phyloP scores from a whole-genome alignment of 2,113 vertebrate species.

The Ophthalmolycus amberensis region DNA sequence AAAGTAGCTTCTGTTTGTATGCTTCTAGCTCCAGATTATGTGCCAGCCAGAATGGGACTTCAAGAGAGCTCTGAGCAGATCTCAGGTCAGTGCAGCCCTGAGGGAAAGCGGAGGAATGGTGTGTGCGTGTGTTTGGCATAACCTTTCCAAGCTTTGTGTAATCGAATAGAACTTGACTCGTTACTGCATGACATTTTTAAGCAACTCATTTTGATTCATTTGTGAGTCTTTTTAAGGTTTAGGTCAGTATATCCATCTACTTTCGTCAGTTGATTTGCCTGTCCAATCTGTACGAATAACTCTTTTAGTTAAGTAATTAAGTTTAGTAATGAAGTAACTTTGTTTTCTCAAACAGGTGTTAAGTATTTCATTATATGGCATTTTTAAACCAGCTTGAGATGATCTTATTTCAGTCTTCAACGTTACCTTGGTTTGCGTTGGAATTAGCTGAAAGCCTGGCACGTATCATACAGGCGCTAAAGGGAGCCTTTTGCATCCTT shows the following conservation, averaged over 20 bases:
- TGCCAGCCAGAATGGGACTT: slow-evolving; percentile 69
- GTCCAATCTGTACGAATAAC: neutral
- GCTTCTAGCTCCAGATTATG: slow-evolving; percentile 61
- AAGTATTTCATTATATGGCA: neutral
- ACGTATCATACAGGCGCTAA: no score
- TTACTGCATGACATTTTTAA: neutral
- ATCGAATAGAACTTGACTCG: neutral
- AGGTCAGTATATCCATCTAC: neutral
- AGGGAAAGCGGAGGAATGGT: slow-evolving; percentile 8
- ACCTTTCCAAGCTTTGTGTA: neutral
- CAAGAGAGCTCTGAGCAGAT: slow-evolving; percentile 64
- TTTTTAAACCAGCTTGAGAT: neutral
- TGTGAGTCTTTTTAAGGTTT: neutral
- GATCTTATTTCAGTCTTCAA: neutral
- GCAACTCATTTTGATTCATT: neutral
- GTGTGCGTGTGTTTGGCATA: neutral
- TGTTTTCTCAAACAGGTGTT: neutral
- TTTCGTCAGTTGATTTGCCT: neutral
- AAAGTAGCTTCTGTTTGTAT: slow-evolving; percentile 45
- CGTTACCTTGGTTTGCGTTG: neutral
- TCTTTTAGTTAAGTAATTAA: neutral
- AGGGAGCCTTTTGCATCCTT: no score
- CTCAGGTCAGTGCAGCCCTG: slow-evolving; percentile 63
- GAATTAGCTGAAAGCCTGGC: no score
- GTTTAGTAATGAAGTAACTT: neutral